Base-by-base conservation (phyloP, 1,140 invertebrate genomes). In the Harlomillsia oculata region DNA sequence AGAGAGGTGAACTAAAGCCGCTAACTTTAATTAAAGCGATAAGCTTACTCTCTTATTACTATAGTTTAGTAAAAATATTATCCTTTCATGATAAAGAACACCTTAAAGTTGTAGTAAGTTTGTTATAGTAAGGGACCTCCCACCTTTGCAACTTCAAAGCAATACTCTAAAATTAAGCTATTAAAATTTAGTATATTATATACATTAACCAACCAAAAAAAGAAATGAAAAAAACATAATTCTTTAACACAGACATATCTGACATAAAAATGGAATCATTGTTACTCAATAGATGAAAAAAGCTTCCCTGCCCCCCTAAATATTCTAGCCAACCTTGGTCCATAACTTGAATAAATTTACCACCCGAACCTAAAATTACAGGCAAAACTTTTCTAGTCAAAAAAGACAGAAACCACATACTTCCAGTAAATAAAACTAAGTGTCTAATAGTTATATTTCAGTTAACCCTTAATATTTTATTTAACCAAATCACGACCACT, bases 11-110 rank as follows among this genome's bases (percentile, higher is more conserved):
- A 64, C 65, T 69, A 64, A 64, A 67, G 66, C 65, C 56, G 57
- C 65, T 66, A 67, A 66, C 65, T 76, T 74, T 67, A 66, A 59
- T 66, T 65, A 72, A 75, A 72, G 71, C 69, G 68, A 72, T 71
- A 70, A 70, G 72, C 63, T 70, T 73, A 73, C 67, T 70, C 73
- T 73, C 67, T 71, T 73, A 73, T 72, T 71, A 74, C 11, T 74
- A 76, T 77, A 78, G 74, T 74, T 74, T 73, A 76, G 69, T 63
- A 60, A 75, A 76, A 73, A 75, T 71, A 65, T 72, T 73, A 76
- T 73, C 74, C 76, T 78, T 78, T 77, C 75, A 78, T 68, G 75
- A 73, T 74, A 75, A 74, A 72, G 73, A 69, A 71, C 73, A 69
- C n/a, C 18, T 9, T 41, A 41, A 20, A 25, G 9, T 18, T 41